These are phyloP conservation scores for Danio kyathit DNA, from an alignment of 2,797 vertebrate genomes.

Conservation along the genomic window DNA sequence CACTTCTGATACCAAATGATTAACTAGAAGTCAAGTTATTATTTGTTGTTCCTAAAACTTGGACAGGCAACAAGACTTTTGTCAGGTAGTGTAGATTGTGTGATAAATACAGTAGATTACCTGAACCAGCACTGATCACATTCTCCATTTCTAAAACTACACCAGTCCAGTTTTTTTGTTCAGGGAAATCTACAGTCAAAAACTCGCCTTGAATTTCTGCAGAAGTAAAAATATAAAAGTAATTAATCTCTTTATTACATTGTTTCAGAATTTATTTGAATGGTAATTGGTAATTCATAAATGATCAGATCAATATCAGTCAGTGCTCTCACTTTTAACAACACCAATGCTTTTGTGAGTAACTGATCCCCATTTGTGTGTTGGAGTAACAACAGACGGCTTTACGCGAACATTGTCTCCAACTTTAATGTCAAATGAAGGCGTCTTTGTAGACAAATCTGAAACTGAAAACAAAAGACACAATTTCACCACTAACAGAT, in stretches of 20 bases:
- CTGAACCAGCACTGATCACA: not conserved
- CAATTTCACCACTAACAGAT: not conserved
- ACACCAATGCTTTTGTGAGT: constrained; percentile 36
- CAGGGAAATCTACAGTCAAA: constrained; percentile 34
- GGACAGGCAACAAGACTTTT: too few species aligned
- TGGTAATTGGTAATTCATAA: not conserved
- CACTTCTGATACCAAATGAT: too few species aligned
- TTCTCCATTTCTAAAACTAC: constrained; percentile 47
- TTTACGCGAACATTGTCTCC: constrained; percentile 49
- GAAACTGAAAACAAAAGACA: constrained; percentile 12
- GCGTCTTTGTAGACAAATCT: not conserved
- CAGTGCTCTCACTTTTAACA: constrained; percentile 26
- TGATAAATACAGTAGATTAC: not conserved
- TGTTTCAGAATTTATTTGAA: too few species aligned
- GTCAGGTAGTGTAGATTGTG: not conserved
- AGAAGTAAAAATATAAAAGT: not conserved
- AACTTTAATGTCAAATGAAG: constrained; percentile 18
- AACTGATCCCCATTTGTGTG: constrained; percentile 48
- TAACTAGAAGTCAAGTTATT: too few species aligned
- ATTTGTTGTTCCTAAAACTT: too few species aligned
- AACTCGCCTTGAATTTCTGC: constrained; percentile 10
- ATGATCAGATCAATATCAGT: not conserved
- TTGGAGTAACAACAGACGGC: constrained; percentile 33
- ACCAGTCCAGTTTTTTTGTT: constrained; percentile 51
- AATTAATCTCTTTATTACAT: not conserved